phyloP scores from a whole-genome alignment of 2,797 vertebrate species.

The Eutrigla gurnardus region DNA sequence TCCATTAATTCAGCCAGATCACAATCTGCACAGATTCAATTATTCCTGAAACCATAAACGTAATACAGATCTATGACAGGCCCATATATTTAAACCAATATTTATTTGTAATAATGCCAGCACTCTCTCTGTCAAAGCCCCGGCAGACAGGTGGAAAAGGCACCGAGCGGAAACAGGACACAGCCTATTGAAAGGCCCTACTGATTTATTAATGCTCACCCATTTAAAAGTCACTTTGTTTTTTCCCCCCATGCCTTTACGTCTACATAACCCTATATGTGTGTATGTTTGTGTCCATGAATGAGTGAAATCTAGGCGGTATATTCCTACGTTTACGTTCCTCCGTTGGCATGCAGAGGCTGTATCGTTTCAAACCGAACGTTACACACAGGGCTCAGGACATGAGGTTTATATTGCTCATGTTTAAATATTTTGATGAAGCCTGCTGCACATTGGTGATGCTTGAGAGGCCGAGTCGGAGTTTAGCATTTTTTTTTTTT shows the following conservation, averaged over 20 bases:
- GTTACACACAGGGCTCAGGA: conserved; percentile 51
- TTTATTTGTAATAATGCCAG: conserved; percentile 83
- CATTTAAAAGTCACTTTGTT: conserved; percentile 76
- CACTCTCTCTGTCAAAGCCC: conserved; percentile 68
- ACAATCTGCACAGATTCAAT: conserved; percentile 82
- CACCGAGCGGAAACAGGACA: conserved; percentile 50
- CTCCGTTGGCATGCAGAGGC: conserved; percentile 52
- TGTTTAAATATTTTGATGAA: conserved; percentile 79
- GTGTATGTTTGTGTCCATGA: conserved; percentile 39
- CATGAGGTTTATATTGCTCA: conserved; percentile 65
- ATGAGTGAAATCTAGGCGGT: conserved; percentile 55
- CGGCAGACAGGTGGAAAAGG: conserved; percentile 64
- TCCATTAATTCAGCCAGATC: conserved; percentile 77
- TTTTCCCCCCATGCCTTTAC: conserved; percentile 45
- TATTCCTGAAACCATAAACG: conserved; percentile 78
- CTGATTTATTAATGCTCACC: conserved; percentile 80
- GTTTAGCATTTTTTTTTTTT: conserved; percentile 61
- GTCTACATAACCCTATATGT: conserved; percentile 45
- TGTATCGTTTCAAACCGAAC: conserved; percentile 54
- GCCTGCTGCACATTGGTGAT: conserved; percentile 60
- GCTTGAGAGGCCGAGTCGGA: conserved; percentile 70
- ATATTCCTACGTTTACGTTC: conserved; percentile 47
- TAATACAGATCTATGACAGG: conserved; percentile 75
- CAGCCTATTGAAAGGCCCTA: conserved; percentile 65
- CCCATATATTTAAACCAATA: conserved; percentile 82